These are phyloP conservation scores for Drosophila silvestris DNA, from an alignment of 2,888 invertebrate genomes.

Conservation along the genomic window DNA sequence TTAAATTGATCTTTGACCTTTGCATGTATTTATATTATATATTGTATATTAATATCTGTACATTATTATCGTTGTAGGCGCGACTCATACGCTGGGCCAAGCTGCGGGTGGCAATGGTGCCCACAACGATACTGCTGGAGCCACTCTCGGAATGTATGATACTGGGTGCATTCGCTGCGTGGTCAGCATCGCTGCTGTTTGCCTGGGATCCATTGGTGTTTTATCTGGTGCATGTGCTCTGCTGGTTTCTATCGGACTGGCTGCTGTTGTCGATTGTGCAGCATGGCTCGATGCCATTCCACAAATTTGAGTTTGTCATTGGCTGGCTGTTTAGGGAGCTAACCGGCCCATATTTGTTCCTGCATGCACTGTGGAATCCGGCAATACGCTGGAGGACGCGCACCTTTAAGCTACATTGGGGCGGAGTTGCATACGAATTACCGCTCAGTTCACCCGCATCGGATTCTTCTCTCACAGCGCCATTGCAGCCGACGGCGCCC, in stretches of 20 bases:
- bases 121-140: slow-evolving; percentile 95
- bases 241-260: slow-evolving; percentile 99
- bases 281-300: slow-evolving; percentile 96
- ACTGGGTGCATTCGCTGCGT: slow-evolving; percentile 95
- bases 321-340: slow-evolving; percentile 98
- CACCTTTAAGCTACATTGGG: slow-evolving; percentile 96
- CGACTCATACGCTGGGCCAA: slow-evolving; percentile 97
- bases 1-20: background rate
- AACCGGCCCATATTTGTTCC: slow-evolving; percentile 94
- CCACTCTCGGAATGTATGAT: slow-evolving; percentile 98
- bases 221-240: slow-evolving; percentile 95
- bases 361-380: slow-evolving; percentile 94
- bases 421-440: slow-evolving; percentile 94
- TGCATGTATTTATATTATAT: background rate
- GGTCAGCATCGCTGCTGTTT: slow-evolving; percentile 93
- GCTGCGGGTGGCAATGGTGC: slow-evolving; percentile 97
- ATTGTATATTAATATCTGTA: background rate
- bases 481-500: slow-evolving; percentile 61
- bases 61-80: slow-evolving; percentile 87
- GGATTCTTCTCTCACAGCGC: slow-evolving; percentile 42
- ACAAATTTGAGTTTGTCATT: slow-evolving; percentile 96
- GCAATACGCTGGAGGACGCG: slow-evolving; percentile 97
- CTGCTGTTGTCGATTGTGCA: slow-evolving; percentile 94
- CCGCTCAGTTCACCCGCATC: slow-evolving; percentile 86
- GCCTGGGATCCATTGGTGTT: slow-evolving; percentile 96